phyloP scores from a whole-genome alignment of 2,888 invertebrate genomes.

The Tetanocera ferruginea region DNA sequence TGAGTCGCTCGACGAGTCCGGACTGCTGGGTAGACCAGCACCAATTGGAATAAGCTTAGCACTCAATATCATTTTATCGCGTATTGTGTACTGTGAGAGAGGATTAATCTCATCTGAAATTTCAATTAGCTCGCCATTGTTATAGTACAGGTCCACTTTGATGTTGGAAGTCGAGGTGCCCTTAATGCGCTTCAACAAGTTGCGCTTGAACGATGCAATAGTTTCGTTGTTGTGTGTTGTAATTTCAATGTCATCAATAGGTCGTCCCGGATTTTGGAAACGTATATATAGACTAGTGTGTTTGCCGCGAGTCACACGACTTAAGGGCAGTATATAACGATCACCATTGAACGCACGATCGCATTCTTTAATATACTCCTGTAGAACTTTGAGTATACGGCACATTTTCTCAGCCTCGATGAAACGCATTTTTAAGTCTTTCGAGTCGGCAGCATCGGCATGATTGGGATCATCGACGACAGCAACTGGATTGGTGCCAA shows the following conservation, averaged over 20 bases:
- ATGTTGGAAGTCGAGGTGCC: slow-evolving; percentile 78
- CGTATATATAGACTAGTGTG: slow-evolving; percentile 88
- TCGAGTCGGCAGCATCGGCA: slow-evolving; percentile 59
- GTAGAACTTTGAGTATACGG: slow-evolving; percentile 92
- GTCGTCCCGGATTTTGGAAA: slow-evolving; percentile 88
- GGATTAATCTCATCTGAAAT: slow-evolving; percentile 52
- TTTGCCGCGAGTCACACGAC: slow-evolving; percentile 89
- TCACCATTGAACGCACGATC: slow-evolving; percentile 91
- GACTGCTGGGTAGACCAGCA: slow-evolving; percentile 81
- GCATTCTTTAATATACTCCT: slow-evolving; percentile 96
- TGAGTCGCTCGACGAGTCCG: slow-evolving; percentile 95
- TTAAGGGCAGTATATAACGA: slow-evolving; percentile 87
- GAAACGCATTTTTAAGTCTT: slow-evolving; percentile 66
- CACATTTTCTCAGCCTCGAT: slow-evolving; percentile 88
- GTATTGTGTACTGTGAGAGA: slow-evolving; percentile 49
- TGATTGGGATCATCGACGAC: slow-evolving; percentile 48
- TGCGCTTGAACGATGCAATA: slow-evolving; percentile 85
- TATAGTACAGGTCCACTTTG: slow-evolving; percentile 87
- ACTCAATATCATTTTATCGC: slow-evolving; percentile 88
- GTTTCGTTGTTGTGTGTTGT: slow-evolving; percentile 96
- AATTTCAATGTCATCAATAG: slow-evolving; percentile 92
- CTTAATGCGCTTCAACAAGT: slow-evolving; percentile 74
- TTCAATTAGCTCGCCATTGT: slow-evolving; percentile 82
- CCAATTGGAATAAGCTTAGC: slow-evolving; percentile 83
- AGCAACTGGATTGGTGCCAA: slow-evolving; percentile 47